Conservation (phyloP, 2,797 vertebrate species). For the Rhinophrynus dorsalis region DNA sequence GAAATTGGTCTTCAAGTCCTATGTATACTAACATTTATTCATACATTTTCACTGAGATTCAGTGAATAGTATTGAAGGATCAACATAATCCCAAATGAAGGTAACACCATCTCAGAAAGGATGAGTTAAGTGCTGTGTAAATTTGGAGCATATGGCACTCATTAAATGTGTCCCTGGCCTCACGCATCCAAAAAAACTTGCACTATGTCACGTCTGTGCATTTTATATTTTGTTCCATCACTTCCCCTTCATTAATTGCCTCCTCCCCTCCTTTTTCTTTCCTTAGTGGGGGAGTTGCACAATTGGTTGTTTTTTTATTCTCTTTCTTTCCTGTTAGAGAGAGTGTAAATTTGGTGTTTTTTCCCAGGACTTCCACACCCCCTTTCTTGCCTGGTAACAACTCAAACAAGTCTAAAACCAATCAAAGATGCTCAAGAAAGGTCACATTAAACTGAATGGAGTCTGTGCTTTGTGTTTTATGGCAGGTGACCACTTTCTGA, state of each 20-base stretch:
- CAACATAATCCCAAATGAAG: not conserved
- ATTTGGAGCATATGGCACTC: slow-evolving; percentile 28
- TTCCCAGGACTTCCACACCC: slow-evolving; percentile 55
- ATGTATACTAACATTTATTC: not conserved
- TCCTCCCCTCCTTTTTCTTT: slow-evolving; percentile 9
- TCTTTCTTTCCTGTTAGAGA: not conserved
- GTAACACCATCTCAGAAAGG: not conserved
- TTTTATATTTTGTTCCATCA: slow-evolving; percentile 53
- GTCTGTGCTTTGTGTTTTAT: slow-evolving; percentile 60
- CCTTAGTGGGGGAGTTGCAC: not conserved
- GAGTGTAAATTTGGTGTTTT: slow-evolving; percentile 43
- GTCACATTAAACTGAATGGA: slow-evolving; percentile 56
- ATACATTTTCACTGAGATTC: not conserved
- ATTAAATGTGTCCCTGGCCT: slow-evolving; percentile 39
- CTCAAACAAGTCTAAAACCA: slow-evolving; percentile 56
- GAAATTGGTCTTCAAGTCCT: no score
- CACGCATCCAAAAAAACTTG: slow-evolving; percentile 34
- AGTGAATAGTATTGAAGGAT: not conserved
- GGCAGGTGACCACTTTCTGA: slow-evolving; percentile 75
- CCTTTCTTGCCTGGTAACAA: slow-evolving; percentile 60
- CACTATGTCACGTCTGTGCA: slow-evolving; percentile 46
- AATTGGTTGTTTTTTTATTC: slow-evolving; percentile 6
- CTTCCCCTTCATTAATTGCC: slow-evolving; percentile 39
- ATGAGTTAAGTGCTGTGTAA: slow-evolving; percentile 22
- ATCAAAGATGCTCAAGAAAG: slow-evolving; percentile 55